Base-by-base conservation (phyloP, 2,888 invertebrate species). In the Cheilosia vernalis region DNA sequence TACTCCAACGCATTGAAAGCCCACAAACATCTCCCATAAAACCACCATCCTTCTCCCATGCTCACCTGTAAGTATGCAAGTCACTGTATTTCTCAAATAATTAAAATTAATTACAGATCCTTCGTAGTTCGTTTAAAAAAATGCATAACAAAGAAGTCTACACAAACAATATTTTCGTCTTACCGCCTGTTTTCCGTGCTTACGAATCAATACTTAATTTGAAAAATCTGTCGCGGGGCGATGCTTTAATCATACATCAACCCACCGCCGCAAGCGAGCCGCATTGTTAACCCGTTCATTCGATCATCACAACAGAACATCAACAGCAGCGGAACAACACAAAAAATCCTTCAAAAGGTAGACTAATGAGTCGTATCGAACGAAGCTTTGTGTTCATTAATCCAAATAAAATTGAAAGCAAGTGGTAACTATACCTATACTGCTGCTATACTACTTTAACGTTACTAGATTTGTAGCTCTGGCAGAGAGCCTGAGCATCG, bases 281-380 rank as follows among this genome's bases (percentile, higher is more conserved):
- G 1, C 19, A 4, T 21, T 13, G 33, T 6, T 67, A 85, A 85
- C 80, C 84, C 80, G 74, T 85, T 85, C 85, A 70, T 61, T 85
- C 70, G 60, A 72, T 80, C 58, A 63, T 55, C 69, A 58, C 67
- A 60, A 49, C 72, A 58, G 21, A 24, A 53, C 69, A 55, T 6
- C 49, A 51, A 21, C 42, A 30, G 53, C 33, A 37, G 47, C 67
- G 40, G 51, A 81, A 80, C 67, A 82, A 61, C 51, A 73, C 61
- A 61, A 47, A 70, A 85, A 85, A 85, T 81, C 85, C 81, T 85
- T 85, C 81, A 85, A 72, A 85, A 81, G 85, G 85, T 85, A 76
- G 85, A 85, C 85, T 85, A 85, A 85, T 85, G 85, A 85, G 85
- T 85, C 85, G 85, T 85, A 85, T 85, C 85, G 81, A 77, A 76